Base-by-base conservation (phyloP, 2,113 vertebrate genomes). In the Gadus chalcogrammus region DNA sequence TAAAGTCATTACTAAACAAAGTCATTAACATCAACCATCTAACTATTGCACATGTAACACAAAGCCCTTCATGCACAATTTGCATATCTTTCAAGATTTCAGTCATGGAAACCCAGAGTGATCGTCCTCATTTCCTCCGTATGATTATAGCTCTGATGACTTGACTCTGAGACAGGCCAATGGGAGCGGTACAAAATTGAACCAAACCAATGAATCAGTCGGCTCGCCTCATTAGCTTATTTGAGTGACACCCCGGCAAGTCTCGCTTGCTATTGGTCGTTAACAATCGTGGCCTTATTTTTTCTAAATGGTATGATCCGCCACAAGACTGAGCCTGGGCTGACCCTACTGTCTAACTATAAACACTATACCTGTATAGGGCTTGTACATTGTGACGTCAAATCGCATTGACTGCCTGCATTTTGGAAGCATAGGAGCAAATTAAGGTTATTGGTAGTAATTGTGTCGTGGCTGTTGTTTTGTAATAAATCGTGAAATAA, bases 41-140 rank as follows among this genome's bases (percentile, higher is more conserved):
- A 79, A 85, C 79, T 88, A 76, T 83, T 76, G 67, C 80, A 88
- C 81, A 83, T 71, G 77, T 78, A 79, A 88, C 83, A 84, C 81
- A 75, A 85, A 91, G 90, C 90, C 90, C 88, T 91, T 91, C 90
- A 88, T 82, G 82, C 86, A 88, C 80, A 77, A 77, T 88, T 90
- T 91, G 90, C 90, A 91, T 89, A 90, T 90, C 85, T 85, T 84
- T 77, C 86, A 87, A 76, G 76, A 79, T 78, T 85, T 77, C 72
- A 83, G 78, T 84, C 78, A 38, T 82, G 63, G 79, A 72, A 88
- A 84, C 82, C 78, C 83, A 73, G 75, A 85, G 79, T 75, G 75
- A 86, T 77, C 77, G 75, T 80, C 77, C 76, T 83, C 74, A 67
- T 81, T 72, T 60, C 12, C 42, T 71, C 72, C 82, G 73, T 80